Base-by-base conservation (phyloP, 2,113 vertebrate genomes). In the Eptesicus fuscus region DNA sequence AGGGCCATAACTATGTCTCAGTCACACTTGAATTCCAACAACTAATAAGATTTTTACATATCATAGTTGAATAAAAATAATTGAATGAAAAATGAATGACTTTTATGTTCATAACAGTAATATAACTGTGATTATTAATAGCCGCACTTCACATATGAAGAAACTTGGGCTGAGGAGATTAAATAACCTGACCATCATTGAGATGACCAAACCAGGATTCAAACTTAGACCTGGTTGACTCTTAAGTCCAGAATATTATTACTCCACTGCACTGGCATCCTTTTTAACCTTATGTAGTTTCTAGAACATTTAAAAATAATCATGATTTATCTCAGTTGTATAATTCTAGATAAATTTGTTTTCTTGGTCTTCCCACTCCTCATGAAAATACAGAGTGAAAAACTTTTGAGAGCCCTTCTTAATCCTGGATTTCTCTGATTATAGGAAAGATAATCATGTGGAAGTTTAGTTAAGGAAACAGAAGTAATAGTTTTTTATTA, bases 381-480 rank as follows among this genome's bases (percentile, higher is more conserved):
- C 23, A 73, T 88, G 35, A 83, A 78, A 95, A 92, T 35, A 65
- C 18, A 88, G 35, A 80, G 13, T 82, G 7, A 11, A 87, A 80
- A 49, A n/a, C 2, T 65, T 91, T 87, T 79, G n/a, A 77, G 9
- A 92, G 30, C 1, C 6, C 12, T n/a, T 65, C 47, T 10, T 10
- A 94, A 44, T 9, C 2, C 20, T 71, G 32, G 5, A 11, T 77
- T 93, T 84, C 76, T 90, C 22, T 53, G 23, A 69, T 61, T 82
- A 32, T 74, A 37, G 47, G 25, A 88, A 87, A 88, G 18, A 69
- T 49, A 85, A 92, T 49, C 23, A 78, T 44, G 16, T 61, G 16
- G 76, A 93, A 90, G 91, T 76, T 80, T 69, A 92, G 56, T 92
- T 69, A 86, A 79, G 90, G 63, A 92, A 94, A 74, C 5, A 88